Evolutionary conservation across 1,140 invertebrate genomes (phyloP), one percentile per base, ranked within the genome.

Genomic region (Druon quercuslanigerum): DNA sequence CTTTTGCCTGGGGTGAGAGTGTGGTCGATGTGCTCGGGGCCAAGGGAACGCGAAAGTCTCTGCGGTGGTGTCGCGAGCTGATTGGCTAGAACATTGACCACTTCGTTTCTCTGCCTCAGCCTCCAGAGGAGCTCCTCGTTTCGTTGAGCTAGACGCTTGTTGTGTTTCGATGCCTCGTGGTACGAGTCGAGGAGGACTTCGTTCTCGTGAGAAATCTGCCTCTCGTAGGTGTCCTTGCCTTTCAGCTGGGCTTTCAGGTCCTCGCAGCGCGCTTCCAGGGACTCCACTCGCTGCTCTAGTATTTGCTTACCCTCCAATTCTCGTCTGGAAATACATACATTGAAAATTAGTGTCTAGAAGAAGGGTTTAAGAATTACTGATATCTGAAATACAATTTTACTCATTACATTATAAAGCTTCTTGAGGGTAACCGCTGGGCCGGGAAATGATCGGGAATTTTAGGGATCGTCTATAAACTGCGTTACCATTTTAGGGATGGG

Each of bases 41-140:
- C 87, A 9, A 88, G 56, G 2, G 88, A 89, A 50, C 87, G 83
- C 4, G 84, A 83, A 0, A 89, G 57, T 52, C 71, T 76, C 17
- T 75, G 80, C 25, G 83, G 57, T 11, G 86, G 83, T 12, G 85
- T 81, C 40, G 85, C 82, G 40, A 88, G 75, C 52, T 91, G 86
- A 71, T 91, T 90, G 6, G 93, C 89, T 79, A 93, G 80, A 60
- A 88, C 92, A 74, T 88, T 93, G 16, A 93, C 91, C 11, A 95
- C 93, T 84, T 95, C 94, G 50, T 94, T 94, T 85, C 95, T 96
- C 82, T 96, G 95, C 84, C 95, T 93, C 71, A 98, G 92, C 87
- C 95, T 95, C 93, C 96, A 98, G 84, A 95, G 93, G 2, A 98
- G 91, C 89, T 97, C 96, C 91, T 98, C 97, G 86, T 97, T 97